Percentiles rank a stretch among this genome's conserved stretches.
phyloP scores from a whole-genome alignment of 2,797 vertebrate species.

The Sebastes kiyomatsui region DNA sequence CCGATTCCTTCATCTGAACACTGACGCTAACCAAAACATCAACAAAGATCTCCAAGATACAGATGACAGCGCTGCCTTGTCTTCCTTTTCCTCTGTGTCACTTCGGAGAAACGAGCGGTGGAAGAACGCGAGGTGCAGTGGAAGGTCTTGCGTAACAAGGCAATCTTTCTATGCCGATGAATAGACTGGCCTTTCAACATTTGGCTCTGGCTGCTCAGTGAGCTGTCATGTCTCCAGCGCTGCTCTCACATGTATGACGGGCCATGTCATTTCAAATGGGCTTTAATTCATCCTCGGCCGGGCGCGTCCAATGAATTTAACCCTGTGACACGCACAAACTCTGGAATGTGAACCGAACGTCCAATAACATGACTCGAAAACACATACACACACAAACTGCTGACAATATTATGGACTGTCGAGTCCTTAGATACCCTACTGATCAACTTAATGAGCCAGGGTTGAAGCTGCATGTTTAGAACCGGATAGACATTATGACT shows the following conservation, averaged over 20 bases:
- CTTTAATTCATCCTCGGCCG: slow-evolving; percentile 33
- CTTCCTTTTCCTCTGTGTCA: slow-evolving; percentile 11
- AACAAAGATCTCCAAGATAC: slow-evolving; percentile 46
- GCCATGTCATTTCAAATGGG: slow-evolving; percentile 41
- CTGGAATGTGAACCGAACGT: slow-evolving; percentile 28
- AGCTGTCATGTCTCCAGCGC: slow-evolving; percentile 36
- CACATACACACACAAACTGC: background rate
- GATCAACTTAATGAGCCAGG: background rate
- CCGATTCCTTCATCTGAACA: slow-evolving; percentile 6
- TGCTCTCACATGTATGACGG: slow-evolving; percentile 40
- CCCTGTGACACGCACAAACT: slow-evolving; percentile 9
- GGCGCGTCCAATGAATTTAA: slow-evolving; percentile 14
- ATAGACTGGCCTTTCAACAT: slow-evolving; percentile 47
- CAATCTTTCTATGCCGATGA: slow-evolving; percentile 65
- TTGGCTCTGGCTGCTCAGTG: background rate
- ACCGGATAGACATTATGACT: background rate
- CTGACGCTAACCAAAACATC: slow-evolving; percentile 35
- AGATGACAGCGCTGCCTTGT: slow-evolving; percentile 29
- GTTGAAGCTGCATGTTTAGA: background rate
- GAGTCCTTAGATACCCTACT: background rate
- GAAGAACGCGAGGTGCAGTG: slow-evolving; percentile 27
- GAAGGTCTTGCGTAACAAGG: slow-evolving; percentile 62
- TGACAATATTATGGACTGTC: background rate
- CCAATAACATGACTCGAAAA: background rate
- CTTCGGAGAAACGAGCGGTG: slow-evolving; percentile 40